phyloP scores from a whole-genome alignment of 1,140 invertebrate genomes.

The Tetranychus cinnabarinus region DNA sequence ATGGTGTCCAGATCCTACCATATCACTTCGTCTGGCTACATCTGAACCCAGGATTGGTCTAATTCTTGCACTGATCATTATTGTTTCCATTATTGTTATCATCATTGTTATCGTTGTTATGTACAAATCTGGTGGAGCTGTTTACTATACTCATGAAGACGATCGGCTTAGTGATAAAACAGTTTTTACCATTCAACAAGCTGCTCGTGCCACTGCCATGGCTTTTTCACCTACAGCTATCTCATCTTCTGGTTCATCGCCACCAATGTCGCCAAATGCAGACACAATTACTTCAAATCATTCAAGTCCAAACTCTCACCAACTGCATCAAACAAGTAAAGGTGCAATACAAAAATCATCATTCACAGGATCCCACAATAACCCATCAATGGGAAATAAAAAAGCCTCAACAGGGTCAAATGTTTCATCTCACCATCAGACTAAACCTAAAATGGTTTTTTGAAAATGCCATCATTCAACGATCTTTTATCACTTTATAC shows the following conservation, averaged over 20 bases:
- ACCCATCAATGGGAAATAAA: too few species aligned
- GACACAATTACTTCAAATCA: too few species aligned
- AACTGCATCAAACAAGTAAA: too few species aligned
- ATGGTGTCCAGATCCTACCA: conserved; percentile 10
- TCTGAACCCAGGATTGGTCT: conserved; percentile 16
- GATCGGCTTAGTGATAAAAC: conserved; percentile 18
- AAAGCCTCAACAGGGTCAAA: too few species aligned
- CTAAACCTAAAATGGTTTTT: too few species aligned
- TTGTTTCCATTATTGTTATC: conserved; percentile 18
- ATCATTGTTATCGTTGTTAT: conserved; percentile 17
- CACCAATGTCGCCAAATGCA: too few species aligned
- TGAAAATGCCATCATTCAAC: too few species aligned
- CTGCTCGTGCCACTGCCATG: not conserved
- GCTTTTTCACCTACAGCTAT: not conserved
- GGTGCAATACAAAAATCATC: too few species aligned
- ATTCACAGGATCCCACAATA: too few species aligned
- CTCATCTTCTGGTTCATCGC: not conserved
- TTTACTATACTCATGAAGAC: conserved; percentile 46
- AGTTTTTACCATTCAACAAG: conserved; percentile 1
- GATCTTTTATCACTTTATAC: too few species aligned
- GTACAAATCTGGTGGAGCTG: conserved; percentile 34
- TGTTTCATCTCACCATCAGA: too few species aligned
- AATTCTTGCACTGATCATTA: conserved; percentile 18
- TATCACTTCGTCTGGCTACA: conserved; percentile 6
- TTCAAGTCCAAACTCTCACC: too few species aligned